Evolutionary conservation across 2,888 invertebrate species (phyloP).

Genomic region (Arge pagana): DNA sequence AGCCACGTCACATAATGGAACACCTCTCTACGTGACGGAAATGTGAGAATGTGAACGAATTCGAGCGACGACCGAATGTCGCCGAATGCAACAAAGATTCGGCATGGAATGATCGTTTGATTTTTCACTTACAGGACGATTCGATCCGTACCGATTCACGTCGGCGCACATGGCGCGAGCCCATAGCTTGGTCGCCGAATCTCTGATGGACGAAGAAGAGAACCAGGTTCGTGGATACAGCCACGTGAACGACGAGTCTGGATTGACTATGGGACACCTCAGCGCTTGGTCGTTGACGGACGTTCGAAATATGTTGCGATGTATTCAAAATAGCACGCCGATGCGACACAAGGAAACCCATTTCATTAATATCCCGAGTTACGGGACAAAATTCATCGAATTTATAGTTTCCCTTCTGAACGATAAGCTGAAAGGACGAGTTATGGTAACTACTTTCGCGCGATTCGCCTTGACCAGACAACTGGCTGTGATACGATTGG

Average conservation of each 20-base stretch:
- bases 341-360: slow-evolving; percentile 90
- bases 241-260: slow-evolving; percentile 81
- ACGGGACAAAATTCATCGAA: slow-evolving; percentile 81
- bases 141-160: slow-evolving; percentile 77
- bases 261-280: slow-evolving; percentile 82
- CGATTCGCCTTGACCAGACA: background rate
- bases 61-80: too few relatives aligned
- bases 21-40: too few relatives aligned
- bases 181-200: slow-evolving; percentile 84
- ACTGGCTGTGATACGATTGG: background rate
- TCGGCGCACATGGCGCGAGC: slow-evolving; percentile 84
- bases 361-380: slow-evolving; percentile 82
- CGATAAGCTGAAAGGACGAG: slow-evolving; percentile 81
- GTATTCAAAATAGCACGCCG: slow-evolving; percentile 85
- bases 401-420: slow-evolving; percentile 80
- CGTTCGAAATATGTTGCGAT: slow-evolving; percentile 75
- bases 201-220: slow-evolving; percentile 82
- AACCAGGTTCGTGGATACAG: slow-evolving; percentile 84
- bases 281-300: slow-evolving; percentile 82
- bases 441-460: slow-evolving; percentile 67
- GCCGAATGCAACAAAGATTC: too few relatives aligned
- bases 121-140: slow-evolving; percentile 61
- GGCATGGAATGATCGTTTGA: too few relatives aligned
- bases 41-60: too few relatives aligned
- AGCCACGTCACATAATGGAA: too few relatives aligned